Base-by-base conservation (phyloP, 2,888 invertebrate species). In the Tinea semifulvella region DNA sequence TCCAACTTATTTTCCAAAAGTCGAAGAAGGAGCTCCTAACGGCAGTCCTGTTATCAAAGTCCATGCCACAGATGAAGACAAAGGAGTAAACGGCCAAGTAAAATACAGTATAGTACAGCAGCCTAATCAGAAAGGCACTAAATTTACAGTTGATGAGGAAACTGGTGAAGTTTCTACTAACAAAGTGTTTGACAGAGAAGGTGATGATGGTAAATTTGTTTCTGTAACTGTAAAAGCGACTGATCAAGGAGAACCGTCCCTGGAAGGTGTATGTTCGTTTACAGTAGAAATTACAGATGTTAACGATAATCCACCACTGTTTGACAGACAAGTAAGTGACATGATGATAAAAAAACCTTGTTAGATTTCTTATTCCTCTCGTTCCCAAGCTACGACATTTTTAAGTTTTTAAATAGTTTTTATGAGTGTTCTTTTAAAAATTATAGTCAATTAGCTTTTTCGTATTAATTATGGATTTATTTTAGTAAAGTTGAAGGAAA, bases 261-360 rank as follows among this genome's bases (percentile, higher is more conserved):
- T 99, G 53, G 98, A 98, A 73, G 97, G 98, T 18, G 97, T 98
- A 53, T 99, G 99, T 72, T 98, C 98, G 5, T 98, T 99, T 68
- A 96, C 96, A 11, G 97, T 97, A 39, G 96, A 96, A 82, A 96
- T 98, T 44, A 95, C 95, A 1, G 98, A 98, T 69, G 94, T 96
- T 36, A 99, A 98, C 64, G 98, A 98, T 68, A 98, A 98, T 73
- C 95, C 96, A 5, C 96, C 96, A 6, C 77, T 96, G 43, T 96
- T 96, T 71, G 96, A 96, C 79, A 85, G 96, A 83, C 96, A 96
- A 88, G 95, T 94, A 84, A 80, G 77, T 57, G 53, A 28, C 36
- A 16, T 28, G 18, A n/a, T 31, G 14, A 31, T 31, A 14, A 7
- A 31, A 2, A 11, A 2, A 2, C 11, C 13, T 31, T 31, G 22